Evolutionary conservation across 1,140 invertebrate genomes (phyloP), one percentile per base, ranked within the genome.

Genomic region (Cheumatopsyche charites): DNA sequence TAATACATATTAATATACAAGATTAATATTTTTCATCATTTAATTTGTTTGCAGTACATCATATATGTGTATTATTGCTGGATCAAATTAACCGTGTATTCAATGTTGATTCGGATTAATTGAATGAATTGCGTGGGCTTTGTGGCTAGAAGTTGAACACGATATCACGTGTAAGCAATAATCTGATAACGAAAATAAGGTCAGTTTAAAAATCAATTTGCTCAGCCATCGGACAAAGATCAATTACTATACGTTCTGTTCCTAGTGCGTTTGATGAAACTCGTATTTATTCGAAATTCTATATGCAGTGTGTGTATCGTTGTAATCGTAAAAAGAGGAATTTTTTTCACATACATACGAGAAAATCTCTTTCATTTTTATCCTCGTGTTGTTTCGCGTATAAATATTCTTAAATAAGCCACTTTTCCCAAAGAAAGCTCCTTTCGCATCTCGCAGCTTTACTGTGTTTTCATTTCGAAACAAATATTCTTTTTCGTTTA

Each of bases 201-300:
- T 15, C 43, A 66, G 47, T 66, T 66, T 66, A 21, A 47, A 66
- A 66, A 45, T 66, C 63, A 66, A 66, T 66, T 63, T 63, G 21
- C 42, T 41, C 42, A 6, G 47, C 12, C 43, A 5, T 13, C 42
- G 7, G 12, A 47, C 21, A 58, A 15, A 47, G 29, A 47, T 47
- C 43, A 13, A 36, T 47, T 13, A 47, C 15, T 47, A n/a, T n/a
- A n/a, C n/a, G n/a, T n/a, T n/a, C n/a, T n/a, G n/a, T n/a, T 15
- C 11, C 43, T 15, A 15, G 13, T 47, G 3, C 41, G 41, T 42
- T 42, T 42, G 12, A 42, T 6, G 5, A 42, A 6, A 42, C 41
- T 6, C 12, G 12, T 12, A 42, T 42, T 42, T 12, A 42, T 42
- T 5, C 12, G 41, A n/a, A n/a, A n/a, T n/a, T n/a, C n/a, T n/a